phyloP scores from a whole-genome alignment of 2,113 vertebrate genomes.

The Platichthys flesus region DNA sequence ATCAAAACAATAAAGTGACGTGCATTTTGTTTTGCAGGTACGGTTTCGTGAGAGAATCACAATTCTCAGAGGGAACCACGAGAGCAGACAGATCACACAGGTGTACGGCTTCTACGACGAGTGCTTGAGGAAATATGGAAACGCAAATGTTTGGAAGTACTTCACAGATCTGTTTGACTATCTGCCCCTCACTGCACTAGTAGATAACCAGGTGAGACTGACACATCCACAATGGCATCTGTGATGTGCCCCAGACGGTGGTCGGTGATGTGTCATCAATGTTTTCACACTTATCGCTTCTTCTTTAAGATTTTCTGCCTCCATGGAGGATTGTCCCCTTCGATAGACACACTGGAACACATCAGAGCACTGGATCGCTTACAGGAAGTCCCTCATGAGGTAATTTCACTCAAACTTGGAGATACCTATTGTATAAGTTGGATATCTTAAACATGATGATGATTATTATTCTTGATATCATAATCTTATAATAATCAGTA shows the following conservation, averaged over 20 bases:
- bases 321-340: conserved; percentile 96
- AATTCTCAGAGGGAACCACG: conserved; percentile 96
- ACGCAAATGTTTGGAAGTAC: conserved; percentile 98
- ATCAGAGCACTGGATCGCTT: conserved; percentile 97
- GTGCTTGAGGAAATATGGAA: conserved; percentile 97
- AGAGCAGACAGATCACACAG: conserved; percentile 88
- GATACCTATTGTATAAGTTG: not conserved
- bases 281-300: not conserved
- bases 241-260: not conserved
- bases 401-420: conserved; percentile 60
- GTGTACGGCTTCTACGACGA: conserved; percentile 85
- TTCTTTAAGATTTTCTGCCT: conserved; percentile 93
- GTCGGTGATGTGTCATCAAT: not conserved
- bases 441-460: too few species aligned
- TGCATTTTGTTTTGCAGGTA: conserved; percentile 79
- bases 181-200: conserved; percentile 95
- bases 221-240: not conserved
- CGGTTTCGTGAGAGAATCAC: conserved; percentile 97
- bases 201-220: conserved; percentile 93
- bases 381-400: conserved; percentile 99
- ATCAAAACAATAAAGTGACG: too few species aligned
- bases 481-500: too few species aligned
- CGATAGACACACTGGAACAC: conserved; percentile 99
- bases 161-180: conserved; percentile 89
- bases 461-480: too few species aligned